phyloP scores from a whole-genome alignment of 2,888 invertebrate genomes.

The Entomobrya multifasciata region DNA sequence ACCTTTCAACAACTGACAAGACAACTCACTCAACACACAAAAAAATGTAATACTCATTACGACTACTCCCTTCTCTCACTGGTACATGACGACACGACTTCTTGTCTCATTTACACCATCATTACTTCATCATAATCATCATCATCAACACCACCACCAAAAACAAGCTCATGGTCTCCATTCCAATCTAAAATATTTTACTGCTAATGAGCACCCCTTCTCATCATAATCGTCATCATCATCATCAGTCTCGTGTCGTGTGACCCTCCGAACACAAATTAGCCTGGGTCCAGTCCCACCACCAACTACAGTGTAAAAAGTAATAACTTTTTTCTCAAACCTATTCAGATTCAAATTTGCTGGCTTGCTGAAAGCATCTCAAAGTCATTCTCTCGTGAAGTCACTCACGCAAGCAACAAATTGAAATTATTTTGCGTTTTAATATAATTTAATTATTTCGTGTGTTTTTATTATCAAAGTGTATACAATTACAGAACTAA shows the following conservation, averaged over 20 bases:
- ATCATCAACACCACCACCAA: constrained; percentile 4
- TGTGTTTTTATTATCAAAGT: neutral
- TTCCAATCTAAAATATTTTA: neutral
- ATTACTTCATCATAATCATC: constrained; percentile 30
- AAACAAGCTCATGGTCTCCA: constrained; percentile 23
- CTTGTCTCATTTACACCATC: constrained; percentile 59
- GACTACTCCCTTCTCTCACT: neutral
- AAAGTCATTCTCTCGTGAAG: neutral
- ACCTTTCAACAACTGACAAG: constrained; percentile 67
- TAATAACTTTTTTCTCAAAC: constrained; percentile 40
- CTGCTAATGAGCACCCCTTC: constrained; percentile 58
- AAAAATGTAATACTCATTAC: constrained; percentile 17
- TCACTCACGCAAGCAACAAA: constrained; percentile 19
- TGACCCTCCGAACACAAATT: constrained; percentile 54
- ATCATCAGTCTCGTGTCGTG: constrained; percentile 15
- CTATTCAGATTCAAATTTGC: constrained; percentile 61
- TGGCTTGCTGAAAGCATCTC: constrained; percentile 50
- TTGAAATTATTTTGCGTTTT: constrained; percentile 2
- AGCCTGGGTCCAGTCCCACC: constrained; percentile 18
- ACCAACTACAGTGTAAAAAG: constrained; percentile 10
- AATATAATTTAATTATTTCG: constrained; percentile 31
- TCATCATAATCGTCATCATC: constrained; percentile 10
- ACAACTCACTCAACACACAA: constrained; percentile 38
- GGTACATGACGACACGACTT: constrained; percentile 5
- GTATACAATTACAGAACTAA: too few species aligned